Evolutionary conservation across 2,113 vertebrate genomes (phyloP).

Genomic region (Donacobius atricapilla): DNA sequence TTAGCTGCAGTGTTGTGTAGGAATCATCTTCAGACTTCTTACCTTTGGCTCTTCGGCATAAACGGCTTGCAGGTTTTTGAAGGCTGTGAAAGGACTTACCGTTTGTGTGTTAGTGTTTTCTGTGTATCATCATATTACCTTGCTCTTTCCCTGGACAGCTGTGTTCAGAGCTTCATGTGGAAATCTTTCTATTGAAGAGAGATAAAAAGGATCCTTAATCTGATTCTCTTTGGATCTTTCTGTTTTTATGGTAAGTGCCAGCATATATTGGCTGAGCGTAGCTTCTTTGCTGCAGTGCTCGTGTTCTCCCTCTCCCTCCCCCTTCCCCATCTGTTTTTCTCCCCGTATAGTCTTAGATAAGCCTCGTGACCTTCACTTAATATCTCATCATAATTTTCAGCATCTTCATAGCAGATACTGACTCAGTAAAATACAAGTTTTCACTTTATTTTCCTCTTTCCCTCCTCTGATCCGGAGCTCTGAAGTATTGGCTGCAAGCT

Average conservation of each 20-base stretch:
- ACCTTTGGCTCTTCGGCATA: slow-evolving; percentile 40
- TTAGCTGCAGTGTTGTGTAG: slow-evolving; percentile 51
- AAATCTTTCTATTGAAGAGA: slow-evolving; percentile 55
- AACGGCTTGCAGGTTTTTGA: slow-evolving; percentile 62
- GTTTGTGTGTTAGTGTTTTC: background rate
- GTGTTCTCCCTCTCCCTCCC: slow-evolving; percentile 35
- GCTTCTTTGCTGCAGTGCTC: slow-evolving; percentile 78
- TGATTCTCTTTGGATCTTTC: slow-evolving; percentile 76
- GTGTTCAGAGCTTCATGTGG: slow-evolving; percentile 51
- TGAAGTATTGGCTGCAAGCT: slow-evolving; percentile 30
- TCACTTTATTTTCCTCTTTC: background rate
- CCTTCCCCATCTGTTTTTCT: slow-evolving; percentile 35
- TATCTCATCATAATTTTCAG: background rate
- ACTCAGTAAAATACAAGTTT: slow-evolving; percentile 31
- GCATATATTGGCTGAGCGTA: slow-evolving; percentile 64
- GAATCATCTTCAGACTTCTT: slow-evolving; percentile 64
- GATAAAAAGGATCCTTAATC: slow-evolving; percentile 57
- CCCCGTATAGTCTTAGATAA: slow-evolving; percentile 10
- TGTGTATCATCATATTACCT: slow-evolving; percentile 24
- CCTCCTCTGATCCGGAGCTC: background rate
- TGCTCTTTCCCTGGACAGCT: slow-evolving; percentile 35
- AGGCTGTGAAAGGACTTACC: slow-evolving; percentile 41
- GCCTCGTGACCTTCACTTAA: slow-evolving; percentile 74
- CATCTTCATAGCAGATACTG: background rate
- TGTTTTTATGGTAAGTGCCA: slow-evolving; percentile 87